Base-by-base conservation (phyloP, 2,888 invertebrate genomes). In the Drosophila parthenogenetica region DNA sequence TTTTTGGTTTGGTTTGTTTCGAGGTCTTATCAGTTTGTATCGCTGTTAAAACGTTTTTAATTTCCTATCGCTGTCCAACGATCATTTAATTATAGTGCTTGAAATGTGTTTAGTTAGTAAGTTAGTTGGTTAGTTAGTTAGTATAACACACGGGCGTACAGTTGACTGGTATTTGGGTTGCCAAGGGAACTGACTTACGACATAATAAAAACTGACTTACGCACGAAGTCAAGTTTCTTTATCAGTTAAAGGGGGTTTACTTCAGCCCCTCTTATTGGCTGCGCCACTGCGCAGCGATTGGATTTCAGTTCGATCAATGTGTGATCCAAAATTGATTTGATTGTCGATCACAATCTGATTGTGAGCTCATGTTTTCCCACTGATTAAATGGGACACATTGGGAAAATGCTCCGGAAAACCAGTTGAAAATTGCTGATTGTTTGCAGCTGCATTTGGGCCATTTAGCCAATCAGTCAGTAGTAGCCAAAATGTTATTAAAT, bases 11-110 rank as follows among this genome's bases (percentile, higher is more conserved):
- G 35, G 35, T 35, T 35, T 35, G 35, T 37, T 25, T 22, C 37
- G 55, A 22, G 48, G 57, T 8, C 83, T 89, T 89, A 86, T 86
- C 86, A 68, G 64, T 59, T 69, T 69, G 63, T 71, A 86, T 87
- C 82, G 80, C 70, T 79, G 77, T 63, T 79, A 80, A 84, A 84
- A 81, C 75, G 87, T 74, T 84, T 87, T 87, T 81, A 89, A 89
- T 87, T 89, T 76, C 73, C 82, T 80, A 89, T 84, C 79, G 79
- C 72, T 13, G 66, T 58, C 58, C 69, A 79, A 77, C 77, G 84
- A 81, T 87, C 85, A 81, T 74, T 87, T 84, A 89, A 89, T 84
- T 89, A 81, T 85, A 77, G 82, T 73, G 67, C 73, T 78, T 67
- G 48, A 72, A 87, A 69, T 59, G 69, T 64, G 64, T 71, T 77